These are phyloP conservation scores for Leiothrix lutea DNA, from an alignment of 2,113 vertebrate species.

Conservation along the genomic window DNA sequence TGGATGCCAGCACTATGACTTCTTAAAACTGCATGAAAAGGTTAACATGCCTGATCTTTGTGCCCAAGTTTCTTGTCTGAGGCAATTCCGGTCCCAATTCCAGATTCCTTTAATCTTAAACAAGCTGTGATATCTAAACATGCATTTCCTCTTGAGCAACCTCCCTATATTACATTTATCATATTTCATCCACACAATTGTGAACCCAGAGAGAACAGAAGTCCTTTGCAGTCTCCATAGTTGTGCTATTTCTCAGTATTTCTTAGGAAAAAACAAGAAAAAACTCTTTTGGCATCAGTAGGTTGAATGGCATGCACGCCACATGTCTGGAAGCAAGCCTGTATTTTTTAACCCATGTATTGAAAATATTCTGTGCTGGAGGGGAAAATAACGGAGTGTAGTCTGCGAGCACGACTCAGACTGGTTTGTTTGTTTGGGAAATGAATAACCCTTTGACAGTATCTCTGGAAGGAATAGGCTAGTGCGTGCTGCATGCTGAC, in stretches of 20 bases:
- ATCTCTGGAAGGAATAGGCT: conserved; percentile 38
- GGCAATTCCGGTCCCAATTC: background rate
- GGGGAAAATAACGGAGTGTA: conserved; percentile 36
- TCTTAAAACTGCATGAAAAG: background rate
- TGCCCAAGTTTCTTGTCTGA: background rate
- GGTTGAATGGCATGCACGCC: conserved; percentile 28
- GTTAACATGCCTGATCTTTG: background rate
- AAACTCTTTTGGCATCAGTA: conserved; percentile 12
- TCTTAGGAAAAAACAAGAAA: background rate
- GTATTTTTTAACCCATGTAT: conserved; percentile 29
- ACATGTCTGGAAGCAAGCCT: background rate
- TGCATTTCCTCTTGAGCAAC: conserved; percentile 26
- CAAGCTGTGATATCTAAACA: background rate
- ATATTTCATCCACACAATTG: background rate
- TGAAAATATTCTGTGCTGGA: conserved; percentile 3
- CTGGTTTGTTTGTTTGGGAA: conserved; percentile 59
- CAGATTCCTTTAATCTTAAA: conserved; percentile 23
- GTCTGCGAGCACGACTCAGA: background rate
- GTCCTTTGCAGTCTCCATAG: background rate
- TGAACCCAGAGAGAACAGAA: background rate
- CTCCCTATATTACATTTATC: background rate
- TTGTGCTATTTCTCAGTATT: background rate
- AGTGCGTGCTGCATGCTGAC: conserved; percentile 2
- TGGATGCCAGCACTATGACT: background rate
- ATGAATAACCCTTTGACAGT: conserved; percentile 67